Conservation (phyloP, 2,113 vertebrate species). For the Suricata suricatta region DNA sequence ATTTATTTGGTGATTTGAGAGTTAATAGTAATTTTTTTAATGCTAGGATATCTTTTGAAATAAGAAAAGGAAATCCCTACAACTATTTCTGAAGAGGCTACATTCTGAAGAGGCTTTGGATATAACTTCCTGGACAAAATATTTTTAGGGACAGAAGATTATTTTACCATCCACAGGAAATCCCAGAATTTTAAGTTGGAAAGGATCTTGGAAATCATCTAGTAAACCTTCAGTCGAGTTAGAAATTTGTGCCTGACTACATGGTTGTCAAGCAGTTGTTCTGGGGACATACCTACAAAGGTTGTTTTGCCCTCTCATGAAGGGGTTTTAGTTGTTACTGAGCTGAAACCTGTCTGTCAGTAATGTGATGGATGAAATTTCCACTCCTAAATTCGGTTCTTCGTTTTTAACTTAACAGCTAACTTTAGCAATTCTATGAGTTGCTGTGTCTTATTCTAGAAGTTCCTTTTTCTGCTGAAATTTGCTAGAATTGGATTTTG, state of each 20-base stretch:
- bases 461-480: not conserved
- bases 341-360: not conserved
- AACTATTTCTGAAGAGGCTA: not conserved
- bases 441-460: not conserved
- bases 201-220: not conserved
- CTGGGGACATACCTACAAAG: not conserved
- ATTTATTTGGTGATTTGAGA: not conserved
- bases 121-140: not conserved
- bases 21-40: not conserved
- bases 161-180: not conserved
- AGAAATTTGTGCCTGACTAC: not conserved
- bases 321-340: not conserved
- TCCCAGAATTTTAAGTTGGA: not conserved
- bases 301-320: not conserved
- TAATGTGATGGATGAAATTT: not conserved
- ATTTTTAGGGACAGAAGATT: not conserved
- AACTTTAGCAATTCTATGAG: not conserved
- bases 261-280: not conserved
- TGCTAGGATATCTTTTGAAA: not conserved
- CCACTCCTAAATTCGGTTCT: not conserved
- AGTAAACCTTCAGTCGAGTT: not conserved
- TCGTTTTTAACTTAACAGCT: not conserved
- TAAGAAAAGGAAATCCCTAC: not conserved
- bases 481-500: not conserved
- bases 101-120: not conserved